Evolutionary conservation across 1,140 invertebrate species (phyloP).

Genomic region (Stegodyphus dumicola): DNA sequence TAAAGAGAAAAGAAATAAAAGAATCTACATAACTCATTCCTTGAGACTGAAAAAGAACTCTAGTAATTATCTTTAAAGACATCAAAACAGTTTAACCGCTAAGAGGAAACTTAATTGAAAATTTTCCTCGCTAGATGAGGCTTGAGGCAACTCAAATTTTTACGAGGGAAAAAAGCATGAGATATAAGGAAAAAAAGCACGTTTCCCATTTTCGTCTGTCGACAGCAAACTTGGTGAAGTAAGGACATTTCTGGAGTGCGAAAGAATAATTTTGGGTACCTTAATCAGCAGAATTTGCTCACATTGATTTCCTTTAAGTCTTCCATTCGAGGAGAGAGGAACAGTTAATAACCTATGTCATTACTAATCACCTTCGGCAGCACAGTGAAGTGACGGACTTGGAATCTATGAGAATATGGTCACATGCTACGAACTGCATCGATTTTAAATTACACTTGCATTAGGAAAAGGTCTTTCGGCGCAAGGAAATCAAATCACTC

Average conservation of each 20-base stretch:
- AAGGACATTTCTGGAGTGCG: too few relatives aligned
- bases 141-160: background rate
- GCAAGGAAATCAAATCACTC: conserved; percentile 50
- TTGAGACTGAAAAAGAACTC: conserved; percentile 39
- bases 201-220: too few relatives aligned
- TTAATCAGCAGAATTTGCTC: too few relatives aligned
- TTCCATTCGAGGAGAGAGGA: too few relatives aligned
- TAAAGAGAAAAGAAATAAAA: conserved; percentile 34
- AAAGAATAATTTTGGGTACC: too few relatives aligned
- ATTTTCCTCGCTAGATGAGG: conserved; percentile 34
- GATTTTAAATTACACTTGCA: conserved; percentile 59
- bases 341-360: too few relatives aligned
- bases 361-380: too few relatives aligned
- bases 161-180: background rate
- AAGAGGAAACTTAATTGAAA: conserved; percentile 55
- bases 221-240: too few relatives aligned
- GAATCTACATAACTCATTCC: conserved; percentile 47
- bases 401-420: conserved; percentile 51
- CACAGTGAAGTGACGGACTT: too few relatives aligned
- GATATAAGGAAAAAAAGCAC: too few relatives aligned
- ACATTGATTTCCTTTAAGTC: conserved; percentile 55
- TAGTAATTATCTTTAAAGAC: conserved; percentile 58
- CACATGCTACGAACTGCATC: conserved; percentile 48
- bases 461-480: conserved; percentile 35
- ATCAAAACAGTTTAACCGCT: conserved; percentile 58